These are phyloP conservation scores for Nasonia oneida DNA, from an alignment of 2,888 invertebrate species.

Conservation along the genomic window DNA sequence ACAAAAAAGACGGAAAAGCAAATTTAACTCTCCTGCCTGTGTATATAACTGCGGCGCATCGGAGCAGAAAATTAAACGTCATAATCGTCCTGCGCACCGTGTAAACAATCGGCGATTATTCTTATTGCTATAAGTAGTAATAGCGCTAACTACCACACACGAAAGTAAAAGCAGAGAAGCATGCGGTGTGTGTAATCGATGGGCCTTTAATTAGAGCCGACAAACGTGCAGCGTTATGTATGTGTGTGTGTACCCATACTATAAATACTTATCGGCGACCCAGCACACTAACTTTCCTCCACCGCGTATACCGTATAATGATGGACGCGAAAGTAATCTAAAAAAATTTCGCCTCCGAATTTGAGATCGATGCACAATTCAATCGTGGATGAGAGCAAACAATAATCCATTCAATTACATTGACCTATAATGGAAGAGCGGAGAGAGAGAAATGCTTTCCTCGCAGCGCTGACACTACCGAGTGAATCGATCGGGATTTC, in stretches of 20 bases:
- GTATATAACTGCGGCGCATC: background rate
- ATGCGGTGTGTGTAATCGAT: conserved; percentile 1
- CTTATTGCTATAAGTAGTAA: background rate
- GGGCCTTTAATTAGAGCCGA: conserved; percentile 50
- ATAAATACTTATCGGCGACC: conserved; percentile 19
- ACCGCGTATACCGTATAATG: background rate
- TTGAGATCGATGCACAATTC: background rate
- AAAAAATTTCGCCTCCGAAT: background rate
- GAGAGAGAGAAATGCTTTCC: conserved; percentile 20
- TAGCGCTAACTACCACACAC: background rate
- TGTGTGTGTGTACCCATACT: background rate
- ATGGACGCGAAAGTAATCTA: background rate
- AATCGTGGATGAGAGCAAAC: background rate
- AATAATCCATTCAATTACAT: conserved; percentile 38
- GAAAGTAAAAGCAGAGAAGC: conserved; percentile 31
- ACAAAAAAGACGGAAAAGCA: background rate
- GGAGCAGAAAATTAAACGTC: conserved; percentile 37
- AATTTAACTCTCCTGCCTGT: background rate
- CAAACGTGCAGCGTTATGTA: conserved; percentile 1
- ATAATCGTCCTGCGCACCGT: conserved; percentile 15
- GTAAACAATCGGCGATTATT: background rate
- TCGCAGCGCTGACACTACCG: background rate
- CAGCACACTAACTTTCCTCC: conserved; percentile 18
- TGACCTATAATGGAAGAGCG: background rate
- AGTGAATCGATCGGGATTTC: conserved; percentile 34